Conservation (phyloP, 2,888 invertebrate genomes). For the Leistus spinibarbis region DNA sequence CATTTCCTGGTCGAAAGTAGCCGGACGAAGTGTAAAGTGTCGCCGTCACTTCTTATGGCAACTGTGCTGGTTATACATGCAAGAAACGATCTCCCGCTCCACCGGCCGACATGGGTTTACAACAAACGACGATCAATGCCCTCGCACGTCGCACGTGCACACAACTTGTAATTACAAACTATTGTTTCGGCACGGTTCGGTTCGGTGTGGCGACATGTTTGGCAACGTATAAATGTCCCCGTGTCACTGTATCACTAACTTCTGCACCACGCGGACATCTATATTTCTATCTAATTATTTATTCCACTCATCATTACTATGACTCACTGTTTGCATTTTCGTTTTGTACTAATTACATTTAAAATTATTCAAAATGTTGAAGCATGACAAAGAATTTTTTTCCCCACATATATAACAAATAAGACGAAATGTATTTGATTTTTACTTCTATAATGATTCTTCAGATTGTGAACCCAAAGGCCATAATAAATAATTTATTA, state of each 20-base stretch:
- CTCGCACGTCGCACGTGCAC: conserved; percentile 56
- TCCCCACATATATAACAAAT: too few species aligned
- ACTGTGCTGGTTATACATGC: conserved; percentile 21
- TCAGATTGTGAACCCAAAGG: too few species aligned
- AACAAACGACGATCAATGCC: conserved; percentile 46
- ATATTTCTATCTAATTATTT: too few species aligned
- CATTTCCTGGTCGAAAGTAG: conserved; percentile 27
- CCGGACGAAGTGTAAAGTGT: background rate
- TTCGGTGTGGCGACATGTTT: background rate
- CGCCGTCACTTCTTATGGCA: background rate
- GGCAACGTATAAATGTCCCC: background rate
- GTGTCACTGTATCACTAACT: background rate
- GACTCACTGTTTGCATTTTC: too few species aligned
- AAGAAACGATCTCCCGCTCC: conserved; percentile 6
- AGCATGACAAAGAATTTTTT: too few species aligned
- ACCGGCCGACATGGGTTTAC: background rate
- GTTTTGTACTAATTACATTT: too few species aligned
- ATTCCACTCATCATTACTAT: too few species aligned
- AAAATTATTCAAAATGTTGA: too few species aligned
- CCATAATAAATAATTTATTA: too few species aligned
- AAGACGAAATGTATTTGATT: too few species aligned
- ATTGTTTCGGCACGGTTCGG: too few species aligned
- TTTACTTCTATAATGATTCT: too few species aligned
- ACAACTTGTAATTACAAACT: conserved; percentile 51
- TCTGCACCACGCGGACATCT: background rate